These are phyloP conservation scores for Cacatua alba DNA, from an alignment of 2,113 vertebrate species.

Conservation along the genomic window DNA sequence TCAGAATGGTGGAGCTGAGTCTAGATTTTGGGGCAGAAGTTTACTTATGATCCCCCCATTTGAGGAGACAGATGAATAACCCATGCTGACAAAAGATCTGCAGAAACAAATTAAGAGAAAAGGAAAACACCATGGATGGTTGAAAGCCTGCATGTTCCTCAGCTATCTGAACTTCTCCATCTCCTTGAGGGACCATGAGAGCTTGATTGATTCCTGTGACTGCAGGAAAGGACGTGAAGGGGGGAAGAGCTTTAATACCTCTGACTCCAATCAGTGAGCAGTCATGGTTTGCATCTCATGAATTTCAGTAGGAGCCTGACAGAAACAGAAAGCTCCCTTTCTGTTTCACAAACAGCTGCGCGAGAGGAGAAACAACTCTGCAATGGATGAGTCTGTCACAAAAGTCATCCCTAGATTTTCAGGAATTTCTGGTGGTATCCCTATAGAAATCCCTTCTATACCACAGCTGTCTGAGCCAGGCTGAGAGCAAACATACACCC, in stretches of 20 bases:
- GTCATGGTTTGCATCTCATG: not conserved
- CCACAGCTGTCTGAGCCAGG: not conserved
- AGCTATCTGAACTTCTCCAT: not conserved
- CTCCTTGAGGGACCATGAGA: not conserved
- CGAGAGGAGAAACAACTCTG: not conserved
- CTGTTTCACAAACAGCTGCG: conserved; percentile 12
- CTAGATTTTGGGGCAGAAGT: not conserved
- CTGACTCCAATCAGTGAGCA: not conserved
- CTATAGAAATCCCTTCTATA: not conserved
- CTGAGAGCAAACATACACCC: not conserved
- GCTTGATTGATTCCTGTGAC: not conserved
- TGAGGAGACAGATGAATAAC: not conserved
- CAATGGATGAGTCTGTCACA: not conserved
- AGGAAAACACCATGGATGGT: not conserved
- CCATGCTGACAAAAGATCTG: rapidly evolving
- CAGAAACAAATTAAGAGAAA: not conserved
- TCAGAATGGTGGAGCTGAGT: not conserved
- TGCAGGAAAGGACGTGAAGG: not conserved
- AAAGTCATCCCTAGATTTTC: not conserved
- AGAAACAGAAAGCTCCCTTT: conserved; percentile 36
- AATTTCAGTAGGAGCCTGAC: not conserved
- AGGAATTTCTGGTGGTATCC: not conserved
- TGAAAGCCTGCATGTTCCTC: not conserved
- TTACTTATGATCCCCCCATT: not conserved
- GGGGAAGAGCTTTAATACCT: not conserved